These are phyloP conservation scores for Prunella himalayana DNA, from an alignment of 2,113 vertebrate genomes.

Conservation along the genomic window DNA sequence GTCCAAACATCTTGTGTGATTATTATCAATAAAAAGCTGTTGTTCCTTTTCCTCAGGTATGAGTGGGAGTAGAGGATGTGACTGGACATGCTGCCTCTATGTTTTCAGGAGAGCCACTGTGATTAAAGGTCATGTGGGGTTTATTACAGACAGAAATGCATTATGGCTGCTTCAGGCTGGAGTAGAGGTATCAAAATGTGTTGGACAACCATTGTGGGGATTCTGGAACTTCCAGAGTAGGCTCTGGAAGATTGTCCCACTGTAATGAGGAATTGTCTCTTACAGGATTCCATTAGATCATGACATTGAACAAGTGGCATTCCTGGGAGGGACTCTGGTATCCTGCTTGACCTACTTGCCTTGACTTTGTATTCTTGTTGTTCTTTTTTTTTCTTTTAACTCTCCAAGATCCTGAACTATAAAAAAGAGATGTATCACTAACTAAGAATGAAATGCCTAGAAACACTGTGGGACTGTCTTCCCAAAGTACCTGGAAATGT, in stretches of 20 bases:
- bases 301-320: not conserved
- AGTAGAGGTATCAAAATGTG: not conserved
- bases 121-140: not conserved
- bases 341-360: not conserved
- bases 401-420: not conserved
- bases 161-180: not conserved
- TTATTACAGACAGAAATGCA: not conserved
- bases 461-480: rapidly evolving
- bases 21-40: not conserved
- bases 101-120: not conserved
- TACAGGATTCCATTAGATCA: rapidly evolving
- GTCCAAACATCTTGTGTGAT: not conserved
- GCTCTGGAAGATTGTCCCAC: not conserved
- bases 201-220: rapidly evolving
- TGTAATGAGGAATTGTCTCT: not conserved
- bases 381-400: not conserved
- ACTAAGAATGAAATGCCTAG: not conserved
- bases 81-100: not conserved
- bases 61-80: not conserved
- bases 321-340: not conserved
- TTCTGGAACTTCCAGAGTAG: not conserved
- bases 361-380: not conserved
- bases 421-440: not conserved
- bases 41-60: not conserved
- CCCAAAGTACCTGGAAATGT: not conserved